A percentile compares a stretch with the other conserved stretches of the same genome.
Evolutionary conservation across 2,113 vertebrate genomes (phyloP).

Genomic region (Rafetus swinhoei): DNA sequence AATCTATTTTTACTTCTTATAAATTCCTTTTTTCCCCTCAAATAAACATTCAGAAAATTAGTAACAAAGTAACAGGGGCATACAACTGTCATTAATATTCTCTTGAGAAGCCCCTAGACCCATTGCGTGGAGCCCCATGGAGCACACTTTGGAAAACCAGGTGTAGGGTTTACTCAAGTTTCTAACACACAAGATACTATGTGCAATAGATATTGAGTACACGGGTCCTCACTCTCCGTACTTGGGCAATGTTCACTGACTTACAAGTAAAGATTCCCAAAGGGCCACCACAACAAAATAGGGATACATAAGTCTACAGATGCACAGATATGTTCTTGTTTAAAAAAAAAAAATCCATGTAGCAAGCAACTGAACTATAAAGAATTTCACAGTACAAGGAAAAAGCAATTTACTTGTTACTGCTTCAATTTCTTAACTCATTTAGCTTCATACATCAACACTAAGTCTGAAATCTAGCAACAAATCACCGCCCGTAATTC

Average conservation of each 20-base stretch:
- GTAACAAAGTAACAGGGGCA: too few relatives aligned
- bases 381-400: constrained; percentile 64
- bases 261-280: neutral
- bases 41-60: too few relatives aligned
- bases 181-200: constrained; percentile 12
- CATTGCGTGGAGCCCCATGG: too few relatives aligned
- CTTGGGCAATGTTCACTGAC: neutral
- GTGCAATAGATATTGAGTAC: constrained; percentile 41
- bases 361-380: constrained; percentile 1
- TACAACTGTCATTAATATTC: too few relatives aligned
- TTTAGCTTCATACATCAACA: constrained; percentile 67
- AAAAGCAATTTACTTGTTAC: constrained; percentile 67
- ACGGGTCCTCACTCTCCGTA: neutral
- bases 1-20: too few relatives aligned
- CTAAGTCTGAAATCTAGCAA: constrained; percentile 59
- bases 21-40: too few relatives aligned
- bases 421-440: constrained; percentile 67
- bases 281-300: constrained; percentile 43
- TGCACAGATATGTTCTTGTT: constrained; percentile 51
- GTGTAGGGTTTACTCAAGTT: neutral
- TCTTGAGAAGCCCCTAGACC: too few relatives aligned
- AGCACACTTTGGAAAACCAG: too few relatives aligned
- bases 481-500: constrained; percentile 62
- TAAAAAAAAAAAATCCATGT: constrained; percentile 53
- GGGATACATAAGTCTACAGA: constrained; percentile 55